phyloP scores from a whole-genome alignment of 2,113 vertebrate species.

The Eurystomus gularis region DNA sequence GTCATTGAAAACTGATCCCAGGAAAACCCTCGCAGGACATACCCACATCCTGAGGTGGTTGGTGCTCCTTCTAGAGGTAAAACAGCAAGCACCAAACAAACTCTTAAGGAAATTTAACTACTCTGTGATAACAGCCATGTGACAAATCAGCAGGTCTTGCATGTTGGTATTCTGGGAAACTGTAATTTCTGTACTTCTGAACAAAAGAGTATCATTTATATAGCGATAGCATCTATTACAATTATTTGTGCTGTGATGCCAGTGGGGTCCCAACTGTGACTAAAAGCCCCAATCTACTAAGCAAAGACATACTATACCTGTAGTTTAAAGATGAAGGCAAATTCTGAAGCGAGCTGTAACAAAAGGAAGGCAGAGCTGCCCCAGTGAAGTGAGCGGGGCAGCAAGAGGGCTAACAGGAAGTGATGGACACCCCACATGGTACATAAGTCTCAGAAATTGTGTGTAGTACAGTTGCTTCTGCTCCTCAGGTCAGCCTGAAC shows the following conservation, averaged over 20 bases:
- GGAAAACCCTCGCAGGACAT: background rate
- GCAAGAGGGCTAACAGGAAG: background rate
- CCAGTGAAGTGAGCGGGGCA: background rate
- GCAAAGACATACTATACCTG: background rate
- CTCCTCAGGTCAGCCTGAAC: background rate
- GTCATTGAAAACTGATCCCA: background rate
- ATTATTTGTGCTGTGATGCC: background rate
- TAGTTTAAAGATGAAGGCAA: background rate
- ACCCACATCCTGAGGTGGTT: background rate
- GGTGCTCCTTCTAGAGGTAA: background rate
- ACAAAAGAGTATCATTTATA: background rate
- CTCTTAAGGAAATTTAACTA: background rate
- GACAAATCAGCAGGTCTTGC: background rate
- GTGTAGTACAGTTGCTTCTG: background rate
- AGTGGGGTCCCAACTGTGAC: background rate
- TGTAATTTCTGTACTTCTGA: background rate
- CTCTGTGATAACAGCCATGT: background rate
- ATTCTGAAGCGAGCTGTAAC: background rate
- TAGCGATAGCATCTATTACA: too few relatives aligned
- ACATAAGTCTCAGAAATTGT: rapidly evolving
- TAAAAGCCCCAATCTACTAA: background rate
- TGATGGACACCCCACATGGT: background rate
- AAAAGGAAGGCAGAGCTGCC: background rate
- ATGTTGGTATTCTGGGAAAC: background rate
- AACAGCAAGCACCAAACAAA: background rate